Evolutionary conservation across 2,797 vertebrate genomes (phyloP).

Genomic region (Cynopterus sphinx): DNA sequence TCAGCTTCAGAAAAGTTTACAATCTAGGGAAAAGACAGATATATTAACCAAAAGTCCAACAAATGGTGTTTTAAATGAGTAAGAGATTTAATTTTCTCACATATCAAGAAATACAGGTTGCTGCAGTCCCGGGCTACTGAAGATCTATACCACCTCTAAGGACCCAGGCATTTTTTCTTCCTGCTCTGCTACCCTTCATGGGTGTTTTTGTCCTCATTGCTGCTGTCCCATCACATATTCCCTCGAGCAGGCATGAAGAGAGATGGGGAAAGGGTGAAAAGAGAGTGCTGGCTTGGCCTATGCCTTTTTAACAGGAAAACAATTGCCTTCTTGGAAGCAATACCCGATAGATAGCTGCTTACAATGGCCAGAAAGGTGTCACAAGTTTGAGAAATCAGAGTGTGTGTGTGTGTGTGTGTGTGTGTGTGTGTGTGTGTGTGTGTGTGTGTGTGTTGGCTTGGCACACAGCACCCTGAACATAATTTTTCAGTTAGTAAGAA

Average conservation of each 20-base stretch:
- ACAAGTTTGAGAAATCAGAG: neutral
- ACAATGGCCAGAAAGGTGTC: neutral
- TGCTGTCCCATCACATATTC: neutral
- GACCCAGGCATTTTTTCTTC: neutral
- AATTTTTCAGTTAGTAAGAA: neutral
- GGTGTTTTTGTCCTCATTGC: neutral
- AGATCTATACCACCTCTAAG: neutral
- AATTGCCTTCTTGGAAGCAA: neutral
- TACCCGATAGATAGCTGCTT: neutral
- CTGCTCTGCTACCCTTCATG: neutral
- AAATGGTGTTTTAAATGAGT: neutral
- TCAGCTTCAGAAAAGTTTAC: neutral
- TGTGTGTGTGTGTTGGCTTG: neutral
- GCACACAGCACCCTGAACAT: neutral
- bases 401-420: neutral
- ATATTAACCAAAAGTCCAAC: constrained; percentile 16
- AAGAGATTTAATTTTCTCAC: constrained; percentile 2
- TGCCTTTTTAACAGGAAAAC: constrained; percentile 3
- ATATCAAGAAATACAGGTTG: neutral
- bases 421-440: too few species aligned
- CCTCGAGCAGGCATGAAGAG: neutral
- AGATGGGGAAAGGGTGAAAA: neutral
- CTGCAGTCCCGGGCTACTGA: neutral
- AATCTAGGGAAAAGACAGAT: neutral
- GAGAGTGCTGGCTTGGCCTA: neutral